These are phyloP conservation scores for Sarcophaga variegata DNA, from an alignment of 2,888 invertebrate genomes.

Conservation along the genomic window DNA sequence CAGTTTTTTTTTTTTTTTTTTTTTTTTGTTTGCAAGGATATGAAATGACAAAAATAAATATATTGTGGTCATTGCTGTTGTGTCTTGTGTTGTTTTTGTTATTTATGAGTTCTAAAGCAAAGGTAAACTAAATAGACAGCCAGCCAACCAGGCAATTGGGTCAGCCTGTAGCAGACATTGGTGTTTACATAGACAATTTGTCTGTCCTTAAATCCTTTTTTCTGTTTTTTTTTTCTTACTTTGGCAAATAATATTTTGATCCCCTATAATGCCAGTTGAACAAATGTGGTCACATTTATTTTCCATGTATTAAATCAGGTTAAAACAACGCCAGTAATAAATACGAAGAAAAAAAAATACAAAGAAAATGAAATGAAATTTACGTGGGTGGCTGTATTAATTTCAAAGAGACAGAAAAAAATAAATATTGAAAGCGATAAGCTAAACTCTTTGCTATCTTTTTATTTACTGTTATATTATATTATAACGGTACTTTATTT, in stretches of 20 bases:
- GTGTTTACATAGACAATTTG: neutral
- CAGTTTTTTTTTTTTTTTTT: neutral
- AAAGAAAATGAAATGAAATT: neutral
- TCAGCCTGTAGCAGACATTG: neutral
- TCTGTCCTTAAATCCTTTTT: neutral
- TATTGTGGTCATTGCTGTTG: neutral
- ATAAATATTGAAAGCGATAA: too few relatives aligned
- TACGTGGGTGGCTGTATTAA: too few relatives aligned
- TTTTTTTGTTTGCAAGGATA: neutral
- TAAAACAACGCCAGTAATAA: neutral
- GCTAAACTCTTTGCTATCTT: too few relatives aligned
- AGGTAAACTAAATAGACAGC: constrained; percentile 20
- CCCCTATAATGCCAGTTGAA: constrained; percentile 20
- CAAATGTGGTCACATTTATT: constrained; percentile 26
- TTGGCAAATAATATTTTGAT: constrained; percentile 12
- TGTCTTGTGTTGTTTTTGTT: neutral
- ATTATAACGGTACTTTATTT: too few relatives aligned
- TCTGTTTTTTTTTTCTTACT: neutral
- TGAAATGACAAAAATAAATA: neutral
- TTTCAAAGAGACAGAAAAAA: too few relatives aligned
- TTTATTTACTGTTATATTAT: too few relatives aligned
- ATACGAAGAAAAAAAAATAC: neutral
- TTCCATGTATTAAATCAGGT: neutral
- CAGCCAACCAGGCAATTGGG: neutral
- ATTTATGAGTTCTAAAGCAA: neutral